phyloP scores from a whole-genome alignment of 1,140 invertebrate genomes.

The Arctopsyche grandis region DNA sequence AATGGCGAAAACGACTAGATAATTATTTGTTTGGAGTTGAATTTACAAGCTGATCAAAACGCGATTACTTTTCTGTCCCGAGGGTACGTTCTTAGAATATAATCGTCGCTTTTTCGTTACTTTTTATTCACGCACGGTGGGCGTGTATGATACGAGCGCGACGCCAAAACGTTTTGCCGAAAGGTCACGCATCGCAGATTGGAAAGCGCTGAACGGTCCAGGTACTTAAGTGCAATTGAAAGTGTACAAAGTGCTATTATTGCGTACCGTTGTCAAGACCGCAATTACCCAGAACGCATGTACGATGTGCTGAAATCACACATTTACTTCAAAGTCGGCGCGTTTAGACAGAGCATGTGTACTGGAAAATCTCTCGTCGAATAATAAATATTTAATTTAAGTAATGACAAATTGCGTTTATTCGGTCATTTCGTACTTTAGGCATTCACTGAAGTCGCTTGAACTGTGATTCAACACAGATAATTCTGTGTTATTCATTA shows the following conservation, averaged over 20 bases:
- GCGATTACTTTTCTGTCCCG: not conserved
- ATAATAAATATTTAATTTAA: too few relatives aligned
- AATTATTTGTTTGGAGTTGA: not conserved
- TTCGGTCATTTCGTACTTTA: too few relatives aligned
- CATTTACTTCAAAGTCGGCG: not conserved
- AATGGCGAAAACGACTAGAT: not conserved
- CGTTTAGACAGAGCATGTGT: too few relatives aligned
- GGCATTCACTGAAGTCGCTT: too few relatives aligned
- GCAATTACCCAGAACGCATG: not conserved
- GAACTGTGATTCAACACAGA: too few relatives aligned
- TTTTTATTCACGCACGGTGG: too few relatives aligned
- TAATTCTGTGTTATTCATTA: too few relatives aligned
- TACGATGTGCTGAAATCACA: not conserved
- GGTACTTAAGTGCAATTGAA: not conserved
- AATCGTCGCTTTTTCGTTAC: too few relatives aligned
- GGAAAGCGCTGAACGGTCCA: not conserved
- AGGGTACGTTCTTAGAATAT: not conserved
- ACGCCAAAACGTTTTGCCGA: too few relatives aligned
- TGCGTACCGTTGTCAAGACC: not conserved
- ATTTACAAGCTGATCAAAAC: conserved; percentile 3
- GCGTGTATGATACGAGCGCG: too few relatives aligned
- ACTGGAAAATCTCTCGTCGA: too few relatives aligned
- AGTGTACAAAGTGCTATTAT: not conserved
- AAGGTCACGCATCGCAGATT: not conserved
- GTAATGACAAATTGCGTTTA: too few relatives aligned